Evolutionary conservation across 2,797 vertebrate species (phyloP).

Genomic region (Mus minutoides): DNA sequence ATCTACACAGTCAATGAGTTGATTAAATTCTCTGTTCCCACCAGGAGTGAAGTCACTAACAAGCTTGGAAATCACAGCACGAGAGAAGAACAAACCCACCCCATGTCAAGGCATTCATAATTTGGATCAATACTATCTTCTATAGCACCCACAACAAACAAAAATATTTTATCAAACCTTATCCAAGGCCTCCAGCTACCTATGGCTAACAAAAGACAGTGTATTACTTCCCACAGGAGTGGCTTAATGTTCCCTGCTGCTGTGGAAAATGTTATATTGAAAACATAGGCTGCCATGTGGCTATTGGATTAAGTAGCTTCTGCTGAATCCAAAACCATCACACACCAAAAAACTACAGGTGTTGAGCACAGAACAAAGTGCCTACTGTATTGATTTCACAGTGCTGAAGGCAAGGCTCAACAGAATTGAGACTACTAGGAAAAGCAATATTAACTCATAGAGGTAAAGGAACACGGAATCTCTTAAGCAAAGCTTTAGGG

Average conservation of each 20-base stretch:
- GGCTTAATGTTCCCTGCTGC: slow-evolving; percentile 33
- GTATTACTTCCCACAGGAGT: slow-evolving; percentile 46
- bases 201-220: slow-evolving; percentile 69
- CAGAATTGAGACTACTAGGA: slow-evolving; percentile 35
- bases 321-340: slow-evolving; percentile 46
- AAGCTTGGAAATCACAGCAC: background rate
- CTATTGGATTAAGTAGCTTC: slow-evolving; percentile 63
- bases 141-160: slow-evolving; percentile 61
- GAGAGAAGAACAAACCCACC: slow-evolving; percentile 63
- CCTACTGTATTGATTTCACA: slow-evolving; percentile 71
- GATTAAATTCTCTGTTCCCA: slow-evolving; percentile 67
- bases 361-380: slow-evolving; percentile 48
- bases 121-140: slow-evolving; percentile 73
- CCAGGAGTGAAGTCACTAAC: slow-evolving; percentile 67
- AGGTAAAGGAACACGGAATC: slow-evolving; percentile 54
- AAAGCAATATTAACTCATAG: slow-evolving; percentile 49
- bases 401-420: slow-evolving; percentile 63
- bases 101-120: slow-evolving; percentile 65
- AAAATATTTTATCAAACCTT: slow-evolving; percentile 63
- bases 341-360: slow-evolving; percentile 63
- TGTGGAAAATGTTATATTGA: slow-evolving; percentile 67
- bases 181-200: slow-evolving; percentile 41
- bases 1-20: slow-evolving; percentile 31
- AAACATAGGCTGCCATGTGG: slow-evolving; percentile 51
- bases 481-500: slow-evolving; percentile 63